Base-by-base conservation (phyloP, 2,888 invertebrate genomes). In the Drosophila diplacantha region DNA sequence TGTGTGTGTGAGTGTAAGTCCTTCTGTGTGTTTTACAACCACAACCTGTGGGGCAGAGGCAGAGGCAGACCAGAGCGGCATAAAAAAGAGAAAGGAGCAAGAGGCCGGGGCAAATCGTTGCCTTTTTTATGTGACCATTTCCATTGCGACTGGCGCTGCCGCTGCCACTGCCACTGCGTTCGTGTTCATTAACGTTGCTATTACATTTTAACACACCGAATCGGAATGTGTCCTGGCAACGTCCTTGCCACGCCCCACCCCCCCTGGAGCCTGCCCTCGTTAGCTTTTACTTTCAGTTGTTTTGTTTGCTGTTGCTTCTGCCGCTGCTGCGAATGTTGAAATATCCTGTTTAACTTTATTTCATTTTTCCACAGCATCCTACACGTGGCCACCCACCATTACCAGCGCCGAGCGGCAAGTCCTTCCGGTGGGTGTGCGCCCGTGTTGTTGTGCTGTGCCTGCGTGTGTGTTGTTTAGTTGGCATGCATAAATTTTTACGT, bases 331-430 rank as follows among this genome's bases (percentile, higher is more conserved):
- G 72, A 63, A 72, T 71, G 75, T 73, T 83, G 83, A 83, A 78
- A 78, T 83, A 78, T 78, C 78, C 78, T 83, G 78, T 78, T 78
- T 81, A 78, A 83, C 83, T 78, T 78, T 78, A 78, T 78, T 78
- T 78, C 78, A 78, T 81, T 78, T 82, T 83, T 81, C 71, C 78
- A 81, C 78, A 78, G 83, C 81, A 71, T 83, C 78, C 78, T 81
- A 78, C 83, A 78, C 77, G 77, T 83, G 81, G 62, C 62, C 39
- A 22, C 51, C 44, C 57, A 34, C 18, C 55, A 8, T 39, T 32
- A 20, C 55, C 38, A 26, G 31, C 16, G 6, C 26, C 54, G 14
- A 53, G 43, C 31, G 20, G 31, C 44, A 46, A 20, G 18, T 41
- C 37, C 47, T 32, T 43, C 47, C 51, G 39, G 60, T 22, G 69